These are phyloP conservation scores for Hypanus sabinus DNA, from an alignment of 2,113 vertebrate genomes.

Conservation along the genomic window DNA sequence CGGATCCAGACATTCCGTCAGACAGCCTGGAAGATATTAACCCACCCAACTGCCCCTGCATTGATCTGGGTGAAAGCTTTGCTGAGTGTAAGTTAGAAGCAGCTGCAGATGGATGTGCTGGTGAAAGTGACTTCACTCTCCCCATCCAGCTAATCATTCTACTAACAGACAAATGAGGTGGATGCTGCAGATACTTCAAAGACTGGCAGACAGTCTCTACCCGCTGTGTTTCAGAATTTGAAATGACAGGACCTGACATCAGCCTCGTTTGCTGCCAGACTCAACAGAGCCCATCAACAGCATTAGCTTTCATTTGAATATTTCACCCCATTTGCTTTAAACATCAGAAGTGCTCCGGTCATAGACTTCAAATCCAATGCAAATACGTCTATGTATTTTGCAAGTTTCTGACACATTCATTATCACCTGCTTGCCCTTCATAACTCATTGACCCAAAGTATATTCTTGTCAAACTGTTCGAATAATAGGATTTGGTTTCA, in stretches of 20 bases:
- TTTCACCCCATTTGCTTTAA: not conserved
- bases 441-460: not conserved
- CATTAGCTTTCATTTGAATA: not conserved
- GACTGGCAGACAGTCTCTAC: not conserved
- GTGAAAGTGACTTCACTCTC: not conserved
- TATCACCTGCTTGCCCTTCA: not conserved
- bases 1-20: not conserved
- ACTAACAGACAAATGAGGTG: not conserved
- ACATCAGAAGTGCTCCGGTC: not conserved
- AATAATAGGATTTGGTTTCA: not conserved
- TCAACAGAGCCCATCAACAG: not conserved
- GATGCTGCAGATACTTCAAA: not conserved
- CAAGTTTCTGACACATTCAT: not conserved
- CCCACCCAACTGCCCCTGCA: not conserved
- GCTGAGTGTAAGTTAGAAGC: too few relatives aligned
- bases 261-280: not conserved
- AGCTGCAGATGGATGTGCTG: not conserved
- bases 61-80: not conserved
- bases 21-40: too few relatives aligned
- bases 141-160: not conserved
- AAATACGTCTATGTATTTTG: not conserved
- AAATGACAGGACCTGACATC: not conserved
- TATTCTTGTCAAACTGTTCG: not conserved
- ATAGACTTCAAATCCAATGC: not conserved
- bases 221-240: not conserved